Conservation (phyloP, 2,113 vertebrate species). For the Gavialis gangeticus region DNA sequence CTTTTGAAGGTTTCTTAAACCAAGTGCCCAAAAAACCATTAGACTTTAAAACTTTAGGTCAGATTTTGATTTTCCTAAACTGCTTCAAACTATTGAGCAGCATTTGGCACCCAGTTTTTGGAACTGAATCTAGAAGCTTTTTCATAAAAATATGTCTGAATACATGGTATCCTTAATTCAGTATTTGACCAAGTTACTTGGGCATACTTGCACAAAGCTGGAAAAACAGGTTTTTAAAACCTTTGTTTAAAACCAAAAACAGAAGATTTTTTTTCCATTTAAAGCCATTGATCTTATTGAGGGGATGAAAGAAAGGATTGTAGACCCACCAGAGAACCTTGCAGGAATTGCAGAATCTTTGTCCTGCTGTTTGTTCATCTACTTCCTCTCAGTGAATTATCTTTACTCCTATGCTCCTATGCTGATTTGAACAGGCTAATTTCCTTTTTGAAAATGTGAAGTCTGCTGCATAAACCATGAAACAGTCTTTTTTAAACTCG, state of each 20-base stretch:
- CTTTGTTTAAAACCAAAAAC: no score
- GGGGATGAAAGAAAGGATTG: not conserved
- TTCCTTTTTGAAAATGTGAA: not conserved
- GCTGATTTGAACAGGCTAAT: not conserved
- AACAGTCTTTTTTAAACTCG: not conserved
- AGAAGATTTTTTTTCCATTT: not conserved
- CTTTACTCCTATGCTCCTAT: not conserved
- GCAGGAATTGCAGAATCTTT: not conserved
- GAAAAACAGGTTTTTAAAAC: not conserved
- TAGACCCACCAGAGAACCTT: not conserved
- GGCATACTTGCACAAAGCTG: not conserved
- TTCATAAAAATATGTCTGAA: not conserved
- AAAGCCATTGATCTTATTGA: not conserved
- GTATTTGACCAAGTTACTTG: fast-evolving
- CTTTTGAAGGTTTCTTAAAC: not conserved
- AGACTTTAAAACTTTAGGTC: not conserved
- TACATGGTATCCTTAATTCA: not conserved
- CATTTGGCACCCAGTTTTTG: not conserved
- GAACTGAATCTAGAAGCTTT: not conserved
- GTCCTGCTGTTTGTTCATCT: not conserved
- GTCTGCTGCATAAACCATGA: not conserved
- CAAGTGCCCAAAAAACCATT: not conserved
- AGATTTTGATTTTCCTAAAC: not conserved
- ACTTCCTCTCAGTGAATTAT: not conserved
- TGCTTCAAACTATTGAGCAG: not conserved